Evolutionary conservation across 2,113 vertebrate genomes (phyloP), one percentile per base, ranked within the genome.

Genomic region (Hippolais icterina): DNA sequence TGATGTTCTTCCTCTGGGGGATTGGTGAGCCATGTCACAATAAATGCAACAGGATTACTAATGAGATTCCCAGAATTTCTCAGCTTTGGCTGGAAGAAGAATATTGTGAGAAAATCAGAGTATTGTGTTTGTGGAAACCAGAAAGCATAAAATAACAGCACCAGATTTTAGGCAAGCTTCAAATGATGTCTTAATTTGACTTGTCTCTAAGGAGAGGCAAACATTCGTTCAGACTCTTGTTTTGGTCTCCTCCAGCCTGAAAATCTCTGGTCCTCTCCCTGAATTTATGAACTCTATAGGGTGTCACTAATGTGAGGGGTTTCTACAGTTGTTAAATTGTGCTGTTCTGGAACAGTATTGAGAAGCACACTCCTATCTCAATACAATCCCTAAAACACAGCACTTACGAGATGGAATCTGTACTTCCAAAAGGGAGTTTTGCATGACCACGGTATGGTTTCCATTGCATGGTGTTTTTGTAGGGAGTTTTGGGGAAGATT

Each of bases 31-130:
- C 72, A 29, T 83, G 84, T 91, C 87, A 91, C 90, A 94, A 84
- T 92, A 94, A 97, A 87, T 77, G 69, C 83, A 95, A 12, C 31
- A 82, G 64, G 44, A 72, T 97, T 92, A 75, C 56, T 90, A 77
- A 95, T 95, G 94, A 93, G 83, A 95, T 90, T 94, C 90, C 72
- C 96, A 94, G 93, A 71, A 92, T 96, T 93, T 92, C 76, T 90
- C 72, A 71, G 90, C 83, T 95, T 90, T 95, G 88, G 53, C 83
- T 89, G 65, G 54, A 81, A 68, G 61, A 60, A 87, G 64, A 95
- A 93, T 76, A 52, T 31, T 93, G 81, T 93, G 95, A 96, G 93
- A 95, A 96, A 87, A 84, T 91, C 74, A 61, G 72, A 78, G 70
- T 85, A 84, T 92, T 96, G 69, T 94, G 83, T 88, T 93, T 92